Percentiles rank a stretch among this genome's conserved stretches.
phyloP scores from a whole-genome alignment of 1,140 invertebrate genomes.

The Drosophila paulistorum region DNA sequence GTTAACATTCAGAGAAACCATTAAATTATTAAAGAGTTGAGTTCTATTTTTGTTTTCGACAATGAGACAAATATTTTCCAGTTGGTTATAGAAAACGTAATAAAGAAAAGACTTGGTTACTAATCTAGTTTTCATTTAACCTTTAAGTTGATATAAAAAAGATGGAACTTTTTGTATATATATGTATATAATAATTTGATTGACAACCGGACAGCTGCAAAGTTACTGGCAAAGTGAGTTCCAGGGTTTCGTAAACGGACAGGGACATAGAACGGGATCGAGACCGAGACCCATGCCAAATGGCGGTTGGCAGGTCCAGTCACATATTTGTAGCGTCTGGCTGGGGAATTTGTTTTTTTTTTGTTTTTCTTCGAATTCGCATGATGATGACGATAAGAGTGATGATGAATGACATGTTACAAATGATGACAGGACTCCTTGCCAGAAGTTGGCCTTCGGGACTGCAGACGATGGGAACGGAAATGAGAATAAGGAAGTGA shows the following conservation, averaged over 20 bases:
- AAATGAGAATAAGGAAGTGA: neutral
- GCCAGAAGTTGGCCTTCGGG: neutral
- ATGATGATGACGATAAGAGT: conserved; percentile 5
- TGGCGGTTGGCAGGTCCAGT: neutral
- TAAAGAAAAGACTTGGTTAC: no score
- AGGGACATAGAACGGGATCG: no score
- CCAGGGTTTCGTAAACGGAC: neutral
- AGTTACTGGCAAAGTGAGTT: conserved; percentile 2
- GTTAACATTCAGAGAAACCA: no score
- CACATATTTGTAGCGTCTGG: neutral
- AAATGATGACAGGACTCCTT: conserved; percentile 18
- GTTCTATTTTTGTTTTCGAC: no score
- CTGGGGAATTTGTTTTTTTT: neutral
- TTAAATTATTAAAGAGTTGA: no score
- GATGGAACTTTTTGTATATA: neutral
- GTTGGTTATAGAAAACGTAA: no score
- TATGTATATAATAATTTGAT: neutral
- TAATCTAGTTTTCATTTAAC: no score
- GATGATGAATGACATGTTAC: conserved; percentile 17
- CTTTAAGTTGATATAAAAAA: no score
- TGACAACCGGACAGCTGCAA: conserved; percentile 4
- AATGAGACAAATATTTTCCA: no score
- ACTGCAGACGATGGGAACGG: neutral
- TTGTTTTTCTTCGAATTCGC: neutral
- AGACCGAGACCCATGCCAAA: neutral